Evolutionary conservation across 2,797 vertebrate genomes (phyloP), one percentile per base, ranked within the genome.

Genomic region (Salarias fasciatus): DNA sequence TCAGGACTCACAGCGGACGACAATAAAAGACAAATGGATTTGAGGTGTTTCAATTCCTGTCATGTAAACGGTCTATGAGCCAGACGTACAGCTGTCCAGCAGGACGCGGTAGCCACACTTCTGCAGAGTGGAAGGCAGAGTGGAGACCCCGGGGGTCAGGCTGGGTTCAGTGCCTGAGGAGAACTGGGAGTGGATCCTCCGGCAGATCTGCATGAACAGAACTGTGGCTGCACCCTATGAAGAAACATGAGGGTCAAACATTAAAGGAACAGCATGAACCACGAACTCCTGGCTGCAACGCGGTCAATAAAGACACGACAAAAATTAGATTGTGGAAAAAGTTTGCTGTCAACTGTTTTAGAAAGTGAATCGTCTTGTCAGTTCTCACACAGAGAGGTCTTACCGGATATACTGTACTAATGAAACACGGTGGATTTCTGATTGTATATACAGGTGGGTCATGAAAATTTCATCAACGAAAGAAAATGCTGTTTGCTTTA

Each of bases 131-230:
- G 81, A 75, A 52, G 5, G 48, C 8, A 5, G n/a, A n/a, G 55
- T 68, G 42, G 69, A 60, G 43, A 6, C 50, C 42, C 87, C 87
- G 1, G 68, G 71, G 40, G 9, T 67, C 0, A 40, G 71, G 72
- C 28, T 84, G 28, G 56, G 55, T 10, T 92, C 92, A 6, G 78
- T 42, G 42, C 85, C 65, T 14, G 88, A 77, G 2, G 92, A 90
- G 2, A 90, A 87, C 54, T 83, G 88, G 29, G 93, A 94, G 70
- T 94, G 94, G 75, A 95, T 79, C 81, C 90, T 93, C 72, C 88
- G 91, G 59, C 93, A 95, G 79, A 95, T 47, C 74, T 96, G 95
- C 88, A 96, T 83, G 77, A 95, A 92, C 71, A 97, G 83, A 71
- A 92, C 87, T 0, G 94, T 89, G 41, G 93, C 91, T 1, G 93